These are phyloP conservation scores for Sinopyrophorus schimmeli DNA, from an alignment of 2,888 invertebrate species.

Conservation along the genomic window DNA sequence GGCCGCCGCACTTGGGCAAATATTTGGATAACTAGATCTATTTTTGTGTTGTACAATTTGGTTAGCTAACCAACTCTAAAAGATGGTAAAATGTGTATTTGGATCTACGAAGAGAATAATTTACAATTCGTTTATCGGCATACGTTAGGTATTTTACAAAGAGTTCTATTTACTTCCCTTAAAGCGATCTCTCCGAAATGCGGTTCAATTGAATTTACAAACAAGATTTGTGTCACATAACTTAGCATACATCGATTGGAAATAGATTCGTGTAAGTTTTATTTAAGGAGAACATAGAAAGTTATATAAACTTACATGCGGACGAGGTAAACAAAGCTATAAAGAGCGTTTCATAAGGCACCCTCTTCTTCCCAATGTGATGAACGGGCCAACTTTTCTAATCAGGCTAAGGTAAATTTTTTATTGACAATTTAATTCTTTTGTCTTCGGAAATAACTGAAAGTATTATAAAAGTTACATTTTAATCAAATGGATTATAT, in stretches of 20 bases:
- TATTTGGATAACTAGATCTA: too few species aligned
- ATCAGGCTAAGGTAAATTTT: constrained; percentile 46
- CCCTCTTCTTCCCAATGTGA: constrained; percentile 47
- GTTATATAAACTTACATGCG: constrained; percentile 50
- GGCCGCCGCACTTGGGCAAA: too few species aligned
- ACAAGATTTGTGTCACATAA: constrained; percentile 16
- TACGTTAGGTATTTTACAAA: too few species aligned
- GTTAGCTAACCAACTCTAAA: too few species aligned
- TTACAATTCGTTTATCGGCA: too few species aligned
- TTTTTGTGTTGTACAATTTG: too few species aligned
- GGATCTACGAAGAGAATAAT: too few species aligned
- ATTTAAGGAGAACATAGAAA: constrained; percentile 42
- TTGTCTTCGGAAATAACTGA: constrained; percentile 2
- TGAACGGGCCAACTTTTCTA: constrained; percentile 52
- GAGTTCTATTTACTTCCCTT: too few species aligned
- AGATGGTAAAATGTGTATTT: too few species aligned
- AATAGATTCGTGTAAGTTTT: constrained; percentile 30
- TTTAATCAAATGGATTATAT: too few species aligned
- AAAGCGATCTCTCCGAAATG: too few species aligned
- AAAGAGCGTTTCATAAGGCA: constrained; percentile 48
- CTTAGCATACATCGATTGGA: constrained; percentile 30
- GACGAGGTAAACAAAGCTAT: constrained; percentile 53
- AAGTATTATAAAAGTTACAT: too few species aligned
- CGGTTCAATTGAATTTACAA: constrained; percentile 9
- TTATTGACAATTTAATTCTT: constrained; percentile 18